These are phyloP conservation scores for Gasterosteus aculeatus DNA, from an alignment of 2,113 vertebrate species.

Conservation along the genomic window DNA sequence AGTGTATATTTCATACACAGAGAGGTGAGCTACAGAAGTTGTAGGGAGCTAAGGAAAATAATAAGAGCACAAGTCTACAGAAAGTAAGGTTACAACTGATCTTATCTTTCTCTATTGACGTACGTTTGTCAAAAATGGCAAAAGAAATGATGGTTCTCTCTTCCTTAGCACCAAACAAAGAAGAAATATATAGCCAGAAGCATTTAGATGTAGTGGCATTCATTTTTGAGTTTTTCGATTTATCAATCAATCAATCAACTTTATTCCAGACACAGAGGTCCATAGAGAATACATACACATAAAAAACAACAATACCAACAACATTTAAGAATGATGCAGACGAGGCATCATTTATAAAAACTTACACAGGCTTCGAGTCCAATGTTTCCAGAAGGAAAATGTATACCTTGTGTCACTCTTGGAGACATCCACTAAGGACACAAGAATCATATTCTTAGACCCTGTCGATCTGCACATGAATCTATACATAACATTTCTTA, in stretches of 20 bases:
- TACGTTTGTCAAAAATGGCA: constrained; percentile 11
- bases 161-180: neutral
- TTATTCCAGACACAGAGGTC: too few relatives aligned
- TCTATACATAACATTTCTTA: too few relatives aligned
- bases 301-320: too few relatives aligned
- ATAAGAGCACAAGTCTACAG: constrained; percentile 18
- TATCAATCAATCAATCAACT: neutral
- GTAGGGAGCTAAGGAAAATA: constrained; percentile 42
- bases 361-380: too few relatives aligned
- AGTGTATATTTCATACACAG: constrained; percentile 40
- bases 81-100: constrained; percentile 34
- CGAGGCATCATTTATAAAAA: too few relatives aligned
- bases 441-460: too few relatives aligned
- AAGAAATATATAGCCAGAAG: neutral
- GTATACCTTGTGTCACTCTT: too few relatives aligned
- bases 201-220: neutral
- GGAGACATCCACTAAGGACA: too few relatives aligned
- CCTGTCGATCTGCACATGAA: too few relatives aligned
- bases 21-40: constrained; percentile 23
- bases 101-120: constrained; percentile 18
- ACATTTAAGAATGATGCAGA: too few relatives aligned
- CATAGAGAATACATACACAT: too few relatives aligned
- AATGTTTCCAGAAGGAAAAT: too few relatives aligned
- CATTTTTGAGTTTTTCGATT: neutral
- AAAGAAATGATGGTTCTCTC: neutral